A percentile compares a stretch with the other conserved stretches of the same genome.
phyloP scores from a whole-genome alignment of 2,113 vertebrate species.

The Saccopteryx leptura region DNA sequence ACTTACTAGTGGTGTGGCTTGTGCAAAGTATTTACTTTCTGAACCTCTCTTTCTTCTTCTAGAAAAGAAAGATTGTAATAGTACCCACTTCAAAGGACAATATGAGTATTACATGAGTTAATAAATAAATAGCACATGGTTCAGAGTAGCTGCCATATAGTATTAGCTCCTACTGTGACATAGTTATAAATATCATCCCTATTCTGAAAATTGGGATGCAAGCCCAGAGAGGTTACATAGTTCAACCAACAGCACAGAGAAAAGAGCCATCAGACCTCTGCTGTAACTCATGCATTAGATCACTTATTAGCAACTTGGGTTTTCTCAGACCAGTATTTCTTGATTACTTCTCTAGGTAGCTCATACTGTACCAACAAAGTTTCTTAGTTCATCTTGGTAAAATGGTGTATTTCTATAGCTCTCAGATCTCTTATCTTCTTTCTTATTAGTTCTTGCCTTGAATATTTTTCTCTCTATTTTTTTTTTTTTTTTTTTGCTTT shows the following conservation, averaged over 20 bases:
- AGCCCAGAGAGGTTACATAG: neutral
- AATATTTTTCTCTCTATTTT: neutral
- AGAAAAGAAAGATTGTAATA: conserved; percentile 29
- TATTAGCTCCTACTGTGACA: neutral
- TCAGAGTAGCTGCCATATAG: neutral
- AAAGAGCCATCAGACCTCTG: neutral
- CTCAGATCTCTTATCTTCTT: neutral
- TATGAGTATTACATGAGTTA: neutral
- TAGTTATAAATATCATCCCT: neutral
- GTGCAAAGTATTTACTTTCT: neutral
- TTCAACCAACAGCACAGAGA: neutral
- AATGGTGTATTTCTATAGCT: neutral
- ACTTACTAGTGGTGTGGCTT: neutral
- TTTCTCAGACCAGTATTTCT: neutral
- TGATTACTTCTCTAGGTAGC: neutral
- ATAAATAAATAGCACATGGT: neutral
- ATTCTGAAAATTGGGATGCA: neutral
- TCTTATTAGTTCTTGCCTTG: neutral
- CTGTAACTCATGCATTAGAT: neutral
- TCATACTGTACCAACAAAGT: neutral
- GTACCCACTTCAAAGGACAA: neutral
- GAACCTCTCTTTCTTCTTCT: conserved; percentile 13
- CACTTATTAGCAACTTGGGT: neutral
- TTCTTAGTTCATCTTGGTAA: neutral
- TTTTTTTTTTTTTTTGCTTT: neutral